Conservation (phyloP, 2,888 invertebrate species). For the Phragmatobia fuliginosa region DNA sequence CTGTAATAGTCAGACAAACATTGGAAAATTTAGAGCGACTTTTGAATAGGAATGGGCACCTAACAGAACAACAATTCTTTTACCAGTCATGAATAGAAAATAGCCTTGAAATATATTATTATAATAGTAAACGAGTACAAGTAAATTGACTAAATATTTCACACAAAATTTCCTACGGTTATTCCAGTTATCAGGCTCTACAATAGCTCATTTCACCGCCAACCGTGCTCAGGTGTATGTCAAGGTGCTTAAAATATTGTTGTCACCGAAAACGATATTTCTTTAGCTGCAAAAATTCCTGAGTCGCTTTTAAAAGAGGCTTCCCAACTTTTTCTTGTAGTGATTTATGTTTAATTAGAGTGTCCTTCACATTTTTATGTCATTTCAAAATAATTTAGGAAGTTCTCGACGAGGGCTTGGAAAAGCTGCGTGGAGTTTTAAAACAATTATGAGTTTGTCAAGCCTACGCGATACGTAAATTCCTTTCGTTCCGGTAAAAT, state of each 20-base stretch:
- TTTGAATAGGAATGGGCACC: no score
- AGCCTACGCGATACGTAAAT: slow-evolving; percentile 52
- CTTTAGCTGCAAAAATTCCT: slow-evolving; percentile 74
- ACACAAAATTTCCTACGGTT: slow-evolving; percentile 19
- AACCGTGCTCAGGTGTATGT: slow-evolving; percentile 75
- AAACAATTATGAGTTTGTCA: slow-evolving; percentile 63
- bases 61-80: not conserved
- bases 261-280: slow-evolving; percentile 79
- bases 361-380: slow-evolving; percentile 72
- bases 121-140: not conserved
- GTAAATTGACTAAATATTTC: slow-evolving; percentile 13
- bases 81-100: not conserved
- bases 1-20: no score
- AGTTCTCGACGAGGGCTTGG: slow-evolving; percentile 57
- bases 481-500: slow-evolving; percentile 37
- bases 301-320: slow-evolving; percentile 66
- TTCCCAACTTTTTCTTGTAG: slow-evolving; percentile 69
- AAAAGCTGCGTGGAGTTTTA: slow-evolving; percentile 56
- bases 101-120: not conserved
- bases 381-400: slow-evolving; percentile 67
- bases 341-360: slow-evolving; percentile 83
- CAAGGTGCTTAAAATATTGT: slow-evolving; percentile 76
- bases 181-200: slow-evolving; percentile 32
- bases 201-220: slow-evolving; percentile 74
- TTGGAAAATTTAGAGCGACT: no score